A percentile compares a stretch with the other conserved stretches of the same genome.
phyloP scores from a whole-genome alignment of 2,797 vertebrate genomes.

The Enteromius anoplus region DNA sequence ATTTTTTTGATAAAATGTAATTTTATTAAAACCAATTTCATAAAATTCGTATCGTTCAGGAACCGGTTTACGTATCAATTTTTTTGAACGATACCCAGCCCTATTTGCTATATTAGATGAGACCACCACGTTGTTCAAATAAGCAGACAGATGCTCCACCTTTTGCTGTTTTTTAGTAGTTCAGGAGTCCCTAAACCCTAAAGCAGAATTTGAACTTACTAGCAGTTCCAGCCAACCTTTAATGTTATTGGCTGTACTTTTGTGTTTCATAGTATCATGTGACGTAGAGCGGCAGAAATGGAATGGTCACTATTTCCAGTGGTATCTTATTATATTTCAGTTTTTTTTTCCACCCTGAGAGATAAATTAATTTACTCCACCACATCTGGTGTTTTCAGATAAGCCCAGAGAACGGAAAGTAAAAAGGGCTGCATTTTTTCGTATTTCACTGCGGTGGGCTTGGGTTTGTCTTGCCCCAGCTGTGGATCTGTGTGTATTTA shows the following conservation, averaged over 20 bases:
- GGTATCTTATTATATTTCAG: conserved; percentile 43
- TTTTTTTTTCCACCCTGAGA: conserved; percentile 55
- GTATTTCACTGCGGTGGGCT: conserved; percentile 10
- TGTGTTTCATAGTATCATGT: conserved; percentile 37
- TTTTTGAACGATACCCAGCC: no score
- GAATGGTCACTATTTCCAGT: conserved; percentile 37
- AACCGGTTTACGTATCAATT: no score
- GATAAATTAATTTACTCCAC: conserved; percentile 53
- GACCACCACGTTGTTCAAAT: conserved; percentile 12
- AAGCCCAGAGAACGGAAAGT: conserved; percentile 3
- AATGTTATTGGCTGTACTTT: conserved; percentile 34
- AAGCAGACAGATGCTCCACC: not conserved
- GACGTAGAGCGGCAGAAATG: conserved; percentile 13
- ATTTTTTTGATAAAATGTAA: no score
- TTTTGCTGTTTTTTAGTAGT: conserved; percentile 14
- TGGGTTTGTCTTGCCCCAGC: conserved; percentile 37
- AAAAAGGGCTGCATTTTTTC: not conserved
- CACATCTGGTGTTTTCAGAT: conserved; percentile 50
- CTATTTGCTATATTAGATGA: not conserved
- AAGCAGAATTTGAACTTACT: not conserved
- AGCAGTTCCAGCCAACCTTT: conserved; percentile 25
- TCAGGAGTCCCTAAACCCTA: conserved; percentile 16
- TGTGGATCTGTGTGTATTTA: conserved; percentile 17
- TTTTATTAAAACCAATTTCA: no score
- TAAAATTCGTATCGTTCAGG: no score